A percentile compares a stretch with the other conserved stretches of the same genome.
phyloP scores from a whole-genome alignment of 2,797 vertebrate species.

The Phataginus tricuspis region DNA sequence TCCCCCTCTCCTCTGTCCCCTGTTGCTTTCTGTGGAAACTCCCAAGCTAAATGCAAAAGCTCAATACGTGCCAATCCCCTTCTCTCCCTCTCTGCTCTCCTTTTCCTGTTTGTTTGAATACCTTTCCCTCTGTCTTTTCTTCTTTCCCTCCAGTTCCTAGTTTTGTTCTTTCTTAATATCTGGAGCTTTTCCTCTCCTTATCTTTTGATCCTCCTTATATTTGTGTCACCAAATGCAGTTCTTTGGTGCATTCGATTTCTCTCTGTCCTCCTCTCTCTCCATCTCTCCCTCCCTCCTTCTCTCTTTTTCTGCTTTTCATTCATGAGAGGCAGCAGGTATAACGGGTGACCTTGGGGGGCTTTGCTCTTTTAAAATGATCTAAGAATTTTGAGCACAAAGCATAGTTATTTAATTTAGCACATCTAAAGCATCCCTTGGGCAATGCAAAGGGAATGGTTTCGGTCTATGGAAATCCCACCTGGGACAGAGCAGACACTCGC shows the following conservation, averaged over 20 bases:
- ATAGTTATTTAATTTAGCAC: not conserved
- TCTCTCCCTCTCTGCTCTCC: not conserved
- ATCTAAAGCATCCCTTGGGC: not conserved
- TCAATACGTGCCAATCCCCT: not conserved
- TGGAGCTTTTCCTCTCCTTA: not conserved
- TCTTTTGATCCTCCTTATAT: not conserved
- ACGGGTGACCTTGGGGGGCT: not conserved
- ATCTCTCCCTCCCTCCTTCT: fast-evolving
- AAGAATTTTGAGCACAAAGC: not conserved
- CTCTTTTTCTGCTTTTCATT: not conserved
- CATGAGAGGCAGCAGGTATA: not conserved
- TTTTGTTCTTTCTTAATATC: not conserved
- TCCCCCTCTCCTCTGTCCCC: not conserved
- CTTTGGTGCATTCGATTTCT: not conserved
- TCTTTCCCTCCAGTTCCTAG: not conserved
- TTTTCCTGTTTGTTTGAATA: not conserved
- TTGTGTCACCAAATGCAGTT: not conserved
- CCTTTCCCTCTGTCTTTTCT: not conserved
- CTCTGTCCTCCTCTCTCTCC: not conserved
- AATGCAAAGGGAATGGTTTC: not conserved
- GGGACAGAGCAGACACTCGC: not conserved
- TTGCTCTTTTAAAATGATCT: slow-evolving; percentile 32
- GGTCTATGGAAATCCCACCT: not conserved
- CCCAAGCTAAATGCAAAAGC: not conserved
- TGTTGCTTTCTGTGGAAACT: not conserved